These are phyloP conservation scores for Phylloscopus collybita DNA, from an alignment of 2,797 vertebrate genomes.

Conservation along the genomic window DNA sequence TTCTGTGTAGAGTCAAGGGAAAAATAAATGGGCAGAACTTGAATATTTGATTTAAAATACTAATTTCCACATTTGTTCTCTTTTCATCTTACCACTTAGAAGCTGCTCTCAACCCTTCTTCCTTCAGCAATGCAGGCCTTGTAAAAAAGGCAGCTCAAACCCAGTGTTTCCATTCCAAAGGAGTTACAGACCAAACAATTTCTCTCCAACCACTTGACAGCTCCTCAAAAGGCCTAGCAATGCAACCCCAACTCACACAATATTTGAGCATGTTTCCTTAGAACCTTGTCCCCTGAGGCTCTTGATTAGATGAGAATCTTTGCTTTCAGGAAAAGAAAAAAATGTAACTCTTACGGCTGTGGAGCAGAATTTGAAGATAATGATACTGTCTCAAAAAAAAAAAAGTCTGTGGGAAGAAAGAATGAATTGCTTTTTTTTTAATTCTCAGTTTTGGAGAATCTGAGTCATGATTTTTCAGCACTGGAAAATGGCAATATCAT, in stretches of 20 bases:
- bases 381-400: neutral
- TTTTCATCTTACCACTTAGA: neutral
- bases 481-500: neutral
- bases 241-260: neutral
- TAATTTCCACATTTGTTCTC: neutral
- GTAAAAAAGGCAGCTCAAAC: neutral
- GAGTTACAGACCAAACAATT: neutral
- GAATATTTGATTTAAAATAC: neutral
- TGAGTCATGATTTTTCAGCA: neutral
- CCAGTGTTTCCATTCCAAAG: neutral
- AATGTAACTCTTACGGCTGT: neutral
- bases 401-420: neutral
- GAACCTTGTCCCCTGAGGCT: neutral
- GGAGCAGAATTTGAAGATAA: neutral
- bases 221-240: neutral
- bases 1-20: neutral
- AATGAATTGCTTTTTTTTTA: neutral
- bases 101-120: neutral
- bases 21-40: neutral
- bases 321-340: neutral
- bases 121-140: neutral
- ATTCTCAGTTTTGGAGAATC: neutral
- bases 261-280: conserved; percentile 19
- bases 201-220: neutral
- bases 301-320: neutral